These are phyloP conservation scores for Potamilus streckersoni DNA, from an alignment of 1,140 invertebrate species.

Conservation along the genomic window DNA sequence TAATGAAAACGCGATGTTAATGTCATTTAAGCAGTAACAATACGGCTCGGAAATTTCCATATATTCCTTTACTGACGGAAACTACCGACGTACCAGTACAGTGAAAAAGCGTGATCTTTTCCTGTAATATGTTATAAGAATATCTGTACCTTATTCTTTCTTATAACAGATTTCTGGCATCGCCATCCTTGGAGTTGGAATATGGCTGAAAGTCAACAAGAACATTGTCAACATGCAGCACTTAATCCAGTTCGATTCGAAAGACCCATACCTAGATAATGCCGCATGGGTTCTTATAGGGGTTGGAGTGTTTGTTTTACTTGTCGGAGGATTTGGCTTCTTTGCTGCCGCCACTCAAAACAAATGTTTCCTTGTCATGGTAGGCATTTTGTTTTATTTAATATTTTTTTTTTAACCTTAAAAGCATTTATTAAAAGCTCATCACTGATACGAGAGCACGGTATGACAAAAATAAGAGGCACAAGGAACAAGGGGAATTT, in stretches of 20 bases:
- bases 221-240: conserved; percentile 73
- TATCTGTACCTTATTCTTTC: too few species aligned
- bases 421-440: too few species aligned
- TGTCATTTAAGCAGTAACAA: too few species aligned
- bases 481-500: too few species aligned
- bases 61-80: too few species aligned
- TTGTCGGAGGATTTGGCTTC: conserved; percentile 88
- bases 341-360: conserved; percentile 80
- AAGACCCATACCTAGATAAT: conserved; percentile 69
- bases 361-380: conserved; percentile 83
- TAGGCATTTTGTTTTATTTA: conserved; percentile 57
- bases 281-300: conserved; percentile 74
- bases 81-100: too few species aligned
- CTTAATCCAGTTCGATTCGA: conserved; percentile 36
- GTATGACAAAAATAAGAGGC: too few species aligned
- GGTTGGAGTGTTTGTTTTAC: conserved; percentile 81
- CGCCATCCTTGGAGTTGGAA: conserved; percentile 76
- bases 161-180: conserved; percentile 75
- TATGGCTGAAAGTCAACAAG: conserved; percentile 79
- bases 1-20: too few species aligned
- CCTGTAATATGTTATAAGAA: too few species aligned
- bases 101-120: too few species aligned
- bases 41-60: too few species aligned
- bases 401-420: not conserved
- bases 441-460: too few species aligned